A percentile compares a stretch with the other conserved stretches of the same genome.
Evolutionary conservation across 1,140 invertebrate species (phyloP).

Genomic region (Littorina saxatilis): DNA sequence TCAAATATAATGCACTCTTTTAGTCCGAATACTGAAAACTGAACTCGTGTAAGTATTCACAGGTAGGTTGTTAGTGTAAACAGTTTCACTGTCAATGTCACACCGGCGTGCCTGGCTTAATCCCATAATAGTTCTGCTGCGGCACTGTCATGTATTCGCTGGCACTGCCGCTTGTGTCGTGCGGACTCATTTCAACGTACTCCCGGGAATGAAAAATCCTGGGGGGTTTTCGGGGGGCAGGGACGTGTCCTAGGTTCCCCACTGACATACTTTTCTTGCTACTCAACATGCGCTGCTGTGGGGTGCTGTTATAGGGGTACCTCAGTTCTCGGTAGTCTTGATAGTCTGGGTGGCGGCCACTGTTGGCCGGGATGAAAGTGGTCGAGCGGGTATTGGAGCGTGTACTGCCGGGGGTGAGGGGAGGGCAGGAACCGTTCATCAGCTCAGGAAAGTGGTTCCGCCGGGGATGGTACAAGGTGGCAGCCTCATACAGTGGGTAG

Average conservation of each 20-base stretch:
- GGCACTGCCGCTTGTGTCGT: constrained; percentile 44
- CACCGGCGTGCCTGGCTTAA: constrained; percentile 48
- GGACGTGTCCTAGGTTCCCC: constrained; percentile 55
- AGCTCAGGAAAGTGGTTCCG: constrained; percentile 35
- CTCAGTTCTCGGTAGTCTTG: constrained; percentile 45
- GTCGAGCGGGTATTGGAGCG: constrained; percentile 32
- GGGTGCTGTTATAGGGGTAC: constrained; percentile 41
- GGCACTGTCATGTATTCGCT: constrained; percentile 46
- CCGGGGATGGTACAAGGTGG: constrained; percentile 42
- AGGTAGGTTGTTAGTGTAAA: constrained; percentile 15
- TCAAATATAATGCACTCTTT: too few species aligned
- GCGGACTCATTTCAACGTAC: constrained; percentile 52
- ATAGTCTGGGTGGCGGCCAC: constrained; percentile 37
- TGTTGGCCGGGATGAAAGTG: constrained; percentile 30
- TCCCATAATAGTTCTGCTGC: constrained; percentile 40
- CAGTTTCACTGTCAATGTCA: background rate
- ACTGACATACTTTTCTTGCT: constrained; percentile 63
- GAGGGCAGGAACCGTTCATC: constrained; percentile 39
- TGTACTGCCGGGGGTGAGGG: constrained; percentile 43
- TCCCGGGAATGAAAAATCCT: constrained; percentile 58
- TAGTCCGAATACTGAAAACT: constrained; percentile 2
- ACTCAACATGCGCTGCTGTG: constrained; percentile 29
- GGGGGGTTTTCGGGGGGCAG: constrained; percentile 59
- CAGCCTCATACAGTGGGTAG: constrained; percentile 44
- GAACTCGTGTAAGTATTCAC: too few species aligned